Evolutionary conservation across 2,113 vertebrate genomes (phyloP), one percentile per base, ranked within the genome.

Genomic region (Zosterops lateralis): DNA sequence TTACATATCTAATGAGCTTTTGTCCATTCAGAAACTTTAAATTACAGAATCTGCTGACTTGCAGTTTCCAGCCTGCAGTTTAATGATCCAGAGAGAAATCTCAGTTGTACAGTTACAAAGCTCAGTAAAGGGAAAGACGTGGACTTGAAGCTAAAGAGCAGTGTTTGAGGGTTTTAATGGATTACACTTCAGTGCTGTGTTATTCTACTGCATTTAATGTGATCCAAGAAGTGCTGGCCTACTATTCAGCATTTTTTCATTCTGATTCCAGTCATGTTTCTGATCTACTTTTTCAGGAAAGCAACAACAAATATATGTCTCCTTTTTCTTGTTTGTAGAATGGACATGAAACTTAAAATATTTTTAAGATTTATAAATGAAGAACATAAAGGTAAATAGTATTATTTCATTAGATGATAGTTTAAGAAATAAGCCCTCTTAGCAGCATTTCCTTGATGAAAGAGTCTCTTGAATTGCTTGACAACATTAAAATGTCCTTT

Each of bases 21-120:
- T 84, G 90, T 88, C 79, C 72, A 54, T 88, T 96, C 83, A 90
- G 72, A 96, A 96, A 86, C 31, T 88, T 85, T 70, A 84, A 93
- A 93, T 92, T 90, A 40, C 40, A 90, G 75, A 74, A 88, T 93
- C 62, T 93, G 92, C 93, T 92, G 86, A 92, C 85, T 90, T 95
- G 88, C 83, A 86, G 26, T 89, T 93, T 91, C 75, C 75, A 93
- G 42, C 36, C 60, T 71, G 56, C 76, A 56, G 79, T 56, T 90
- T 92, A 88, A 81, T 93, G 90, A 94, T 90, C 72, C 79, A 77
- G 83, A 92, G 77, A 82, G 70, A 85, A 94, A 84, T 86, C 86
- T 96, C 88, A 88, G 79, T 86, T 77, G 62, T 77, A 73, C 82
- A 77, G 51, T 80, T 72, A 76, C 75, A 73, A 87, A 80, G 75